Percentiles rank a stretch among this genome's conserved stretches.
Evolutionary conservation across 2,113 vertebrate species (phyloP).

Genomic region (Aleadryas rufinucha): DNA sequence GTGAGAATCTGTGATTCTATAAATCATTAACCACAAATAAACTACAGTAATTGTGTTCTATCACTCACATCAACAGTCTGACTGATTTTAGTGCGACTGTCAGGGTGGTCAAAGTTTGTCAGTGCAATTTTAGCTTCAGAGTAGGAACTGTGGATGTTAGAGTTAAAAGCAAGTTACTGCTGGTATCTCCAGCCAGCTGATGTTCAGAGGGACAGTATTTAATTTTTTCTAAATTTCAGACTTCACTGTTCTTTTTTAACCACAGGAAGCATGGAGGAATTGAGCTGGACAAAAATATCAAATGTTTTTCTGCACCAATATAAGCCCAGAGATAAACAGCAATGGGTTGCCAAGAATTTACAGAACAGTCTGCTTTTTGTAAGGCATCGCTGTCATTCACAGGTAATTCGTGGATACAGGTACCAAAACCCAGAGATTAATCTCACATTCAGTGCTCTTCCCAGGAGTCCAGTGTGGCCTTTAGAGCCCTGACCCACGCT

Average conservation of each 20-base stretch:
- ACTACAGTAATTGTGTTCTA: not conserved
- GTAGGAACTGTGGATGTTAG: not conserved
- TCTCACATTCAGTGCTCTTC: rapidly evolving
- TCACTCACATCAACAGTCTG: not conserved
- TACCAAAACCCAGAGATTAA: not conserved
- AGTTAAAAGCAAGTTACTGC: not conserved
- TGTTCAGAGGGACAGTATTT: not conserved
- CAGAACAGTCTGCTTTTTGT: not conserved
- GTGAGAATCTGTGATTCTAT: not conserved
- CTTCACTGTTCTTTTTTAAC: not conserved
- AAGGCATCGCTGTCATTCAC: not conserved
- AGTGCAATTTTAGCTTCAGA: not conserved
- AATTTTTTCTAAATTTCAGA: not conserved
- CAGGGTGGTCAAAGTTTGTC: not conserved
- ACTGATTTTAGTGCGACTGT: not conserved
- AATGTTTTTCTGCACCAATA: not conserved
- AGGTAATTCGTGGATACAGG: not conserved
- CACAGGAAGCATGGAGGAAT: not conserved
- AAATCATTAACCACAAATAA: not conserved
- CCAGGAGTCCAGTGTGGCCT: not conserved
- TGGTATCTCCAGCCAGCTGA: not conserved
- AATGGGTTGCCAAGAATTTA: not conserved
- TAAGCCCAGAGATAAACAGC: not conserved
- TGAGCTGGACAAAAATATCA: not conserved
- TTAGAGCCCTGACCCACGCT: rapidly evolving